These are phyloP conservation scores for Ditylenchus dipsaci DNA, from an alignment of 1,140 invertebrate genomes.

Conservation along the genomic window DNA sequence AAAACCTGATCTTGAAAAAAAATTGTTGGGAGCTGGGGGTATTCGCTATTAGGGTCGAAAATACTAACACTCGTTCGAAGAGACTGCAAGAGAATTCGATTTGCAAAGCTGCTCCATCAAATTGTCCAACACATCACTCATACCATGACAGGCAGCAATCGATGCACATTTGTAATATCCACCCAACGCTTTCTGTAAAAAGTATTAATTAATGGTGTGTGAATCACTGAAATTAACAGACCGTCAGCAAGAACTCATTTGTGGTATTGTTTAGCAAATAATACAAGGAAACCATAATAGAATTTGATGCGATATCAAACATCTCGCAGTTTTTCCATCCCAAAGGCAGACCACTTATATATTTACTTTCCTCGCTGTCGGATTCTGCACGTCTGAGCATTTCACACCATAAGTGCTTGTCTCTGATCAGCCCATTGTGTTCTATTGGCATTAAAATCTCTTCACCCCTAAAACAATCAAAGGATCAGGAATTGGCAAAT, in stretches of 20 bases:
- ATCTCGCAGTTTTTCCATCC: slow-evolving; percentile 77
- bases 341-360: background rate
- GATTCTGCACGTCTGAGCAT: slow-evolving; percentile 63
- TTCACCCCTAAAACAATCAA: slow-evolving; percentile 68
- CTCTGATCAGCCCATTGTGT: slow-evolving; percentile 83
- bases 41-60: too few species aligned
- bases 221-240: too few species aligned
- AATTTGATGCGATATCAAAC: slow-evolving; percentile 71
- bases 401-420: slow-evolving; percentile 95
- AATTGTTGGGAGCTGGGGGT: too few species aligned
- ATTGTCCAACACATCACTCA: slow-evolving; percentile 85
- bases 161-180: slow-evolving; percentile 75
- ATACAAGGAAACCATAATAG: slow-evolving; percentile 84
- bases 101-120: slow-evolving; percentile 88
- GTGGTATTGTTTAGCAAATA: slow-evolving; percentile 82
- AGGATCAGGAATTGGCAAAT: background rate
- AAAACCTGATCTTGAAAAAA: too few species aligned
- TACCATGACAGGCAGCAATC: slow-evolving; percentile 80
- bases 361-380: background rate
- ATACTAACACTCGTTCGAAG: background rate
- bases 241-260: slow-evolving; percentile 46
- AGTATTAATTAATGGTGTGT: background rate
- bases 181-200: slow-evolving; percentile 43
- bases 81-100: slow-evolving; percentile 63
- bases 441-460: slow-evolving; percentile 99